These are phyloP conservation scores for Aplocera efformata DNA, from an alignment of 2,888 invertebrate genomes.

Conservation along the genomic window DNA sequence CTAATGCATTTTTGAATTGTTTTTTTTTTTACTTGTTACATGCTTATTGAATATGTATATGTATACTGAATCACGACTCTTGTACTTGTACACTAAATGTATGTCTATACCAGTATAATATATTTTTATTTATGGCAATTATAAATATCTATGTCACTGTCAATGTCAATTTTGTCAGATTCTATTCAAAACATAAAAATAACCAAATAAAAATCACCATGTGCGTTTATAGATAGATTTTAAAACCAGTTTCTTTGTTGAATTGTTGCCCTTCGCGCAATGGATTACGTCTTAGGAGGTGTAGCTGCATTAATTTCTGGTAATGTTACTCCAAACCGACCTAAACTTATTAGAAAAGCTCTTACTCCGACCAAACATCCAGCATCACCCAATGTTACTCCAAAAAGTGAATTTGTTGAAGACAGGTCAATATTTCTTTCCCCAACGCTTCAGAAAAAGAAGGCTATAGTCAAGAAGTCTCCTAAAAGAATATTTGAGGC, in stretches of 20 bases:
- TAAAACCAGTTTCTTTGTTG: slow-evolving; percentile 19
- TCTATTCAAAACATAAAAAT: slow-evolving; percentile 21
- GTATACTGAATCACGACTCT: too few relatives aligned
- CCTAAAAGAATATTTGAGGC: slow-evolving; percentile 72
- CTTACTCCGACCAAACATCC: slow-evolving; percentile 70
- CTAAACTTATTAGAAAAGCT: slow-evolving; percentile 62
- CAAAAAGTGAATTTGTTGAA: slow-evolving; percentile 63
- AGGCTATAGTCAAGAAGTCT: slow-evolving; percentile 69
- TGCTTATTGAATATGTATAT: too few relatives aligned
- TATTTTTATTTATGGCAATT: too few relatives aligned
- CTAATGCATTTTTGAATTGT: too few relatives aligned
- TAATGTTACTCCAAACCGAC: slow-evolving; percentile 76
- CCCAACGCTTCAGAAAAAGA: slow-evolving; percentile 67
- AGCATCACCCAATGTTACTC: slow-evolving; percentile 67
- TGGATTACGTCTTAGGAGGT: slow-evolving; percentile 80
- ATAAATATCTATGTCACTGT: slow-evolving; percentile 2
- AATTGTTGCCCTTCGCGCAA: slow-evolving; percentile 28
- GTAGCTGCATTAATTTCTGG: slow-evolving; percentile 81
- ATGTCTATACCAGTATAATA: too few relatives aligned
- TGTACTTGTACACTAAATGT: too few relatives aligned
- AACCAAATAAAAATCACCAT: slow-evolving; percentile 43
- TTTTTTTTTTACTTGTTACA: too few relatives aligned
- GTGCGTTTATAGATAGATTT: slow-evolving; percentile 32
- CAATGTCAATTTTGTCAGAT: slow-evolving; percentile 9
- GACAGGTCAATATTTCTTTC: slow-evolving; percentile 70